phyloP scores from a whole-genome alignment of 2,113 vertebrate genomes.

The Glaucidium brasilianum region DNA sequence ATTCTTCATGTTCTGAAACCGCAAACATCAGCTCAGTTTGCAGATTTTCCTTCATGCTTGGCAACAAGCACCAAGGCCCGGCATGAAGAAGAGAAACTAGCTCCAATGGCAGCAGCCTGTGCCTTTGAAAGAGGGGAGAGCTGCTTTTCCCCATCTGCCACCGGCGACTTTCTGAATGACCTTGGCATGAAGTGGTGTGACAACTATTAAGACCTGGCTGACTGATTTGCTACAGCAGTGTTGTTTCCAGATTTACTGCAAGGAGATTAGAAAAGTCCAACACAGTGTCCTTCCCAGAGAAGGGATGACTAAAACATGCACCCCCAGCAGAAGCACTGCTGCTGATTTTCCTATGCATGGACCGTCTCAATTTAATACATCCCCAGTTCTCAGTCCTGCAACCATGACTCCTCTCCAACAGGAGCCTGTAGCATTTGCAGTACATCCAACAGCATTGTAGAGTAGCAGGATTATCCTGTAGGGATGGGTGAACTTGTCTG shows the following conservation, averaged over 20 bases:
- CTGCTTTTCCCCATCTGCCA: not conserved
- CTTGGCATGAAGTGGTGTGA: not conserved
- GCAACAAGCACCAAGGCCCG: fast-evolving
- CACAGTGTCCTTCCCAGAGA: not conserved
- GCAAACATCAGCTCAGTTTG: not conserved
- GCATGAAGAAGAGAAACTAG: not conserved
- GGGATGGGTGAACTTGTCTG: not conserved
- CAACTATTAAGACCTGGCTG: not conserved
- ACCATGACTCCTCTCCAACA: not conserved
- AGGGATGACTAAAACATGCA: not conserved
- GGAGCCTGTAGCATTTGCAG: not conserved
- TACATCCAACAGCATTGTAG: not conserved
- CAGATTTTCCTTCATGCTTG: not conserved
- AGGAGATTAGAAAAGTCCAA: not conserved
- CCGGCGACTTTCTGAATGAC: not conserved
- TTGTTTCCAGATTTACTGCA: not conserved
- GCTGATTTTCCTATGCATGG: not conserved
- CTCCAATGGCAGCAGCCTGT: not conserved
- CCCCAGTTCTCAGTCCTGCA: not conserved
- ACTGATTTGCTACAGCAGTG: not conserved
- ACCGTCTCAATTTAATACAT: not conserved
- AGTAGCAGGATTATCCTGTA: not conserved
- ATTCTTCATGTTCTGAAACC: conserved; percentile 4
- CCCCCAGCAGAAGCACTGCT: not conserved
- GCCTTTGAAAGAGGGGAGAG: not conserved